Evolutionary conservation across 2,113 vertebrate genomes (phyloP), one percentile per base, ranked within the genome.

Genomic region (Phyllopteryx taeniolatus): DNA sequence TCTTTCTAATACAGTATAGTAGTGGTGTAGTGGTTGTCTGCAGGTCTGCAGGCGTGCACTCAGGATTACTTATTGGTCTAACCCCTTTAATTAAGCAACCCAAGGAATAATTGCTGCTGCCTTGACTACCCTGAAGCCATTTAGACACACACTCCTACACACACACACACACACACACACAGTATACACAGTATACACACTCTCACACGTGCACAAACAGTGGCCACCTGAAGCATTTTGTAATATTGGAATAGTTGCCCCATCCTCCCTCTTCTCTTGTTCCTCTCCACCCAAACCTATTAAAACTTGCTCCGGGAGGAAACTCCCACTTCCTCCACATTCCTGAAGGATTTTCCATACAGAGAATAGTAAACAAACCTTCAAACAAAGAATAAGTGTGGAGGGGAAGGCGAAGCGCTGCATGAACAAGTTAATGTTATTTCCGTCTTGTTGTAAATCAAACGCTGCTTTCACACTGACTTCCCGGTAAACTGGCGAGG

Each of bases 281-380:
- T 85, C 62, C 70, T 72, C 70, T 67, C 64, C 70, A 73, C 78
- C 77, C 67, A 85, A 76, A 60, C 75, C 70, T 71, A 82, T 89
- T 88, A 89, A 86, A 85, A 74, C 67, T 68, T 13, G 77, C 85
- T 81, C 75, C 70, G 71, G 80, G 44, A 89, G 84, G 90, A 86
- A 88, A 90, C 86, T 78, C 87, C 89, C 85, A 88, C 89, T 92
- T 92, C 91, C 91, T 91, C 54, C 54, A 79, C 86, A 90, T 91
- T 92, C 90, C 89, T 87, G 76, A 85, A 91, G 86, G 87, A 89
- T 89, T 91, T 92, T 92, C 91, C 88, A 78, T 88, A 82, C 82
- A 79, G 84, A 82, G 83, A 84, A 89, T 90, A 91, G 92, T 92
- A 92, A 93, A 93, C 91, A 93, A 89, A 89, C 78, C 74, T 79